phyloP scores from a whole-genome alignment of 1,140 invertebrate genomes.

The Drosophila funebris region DNA sequence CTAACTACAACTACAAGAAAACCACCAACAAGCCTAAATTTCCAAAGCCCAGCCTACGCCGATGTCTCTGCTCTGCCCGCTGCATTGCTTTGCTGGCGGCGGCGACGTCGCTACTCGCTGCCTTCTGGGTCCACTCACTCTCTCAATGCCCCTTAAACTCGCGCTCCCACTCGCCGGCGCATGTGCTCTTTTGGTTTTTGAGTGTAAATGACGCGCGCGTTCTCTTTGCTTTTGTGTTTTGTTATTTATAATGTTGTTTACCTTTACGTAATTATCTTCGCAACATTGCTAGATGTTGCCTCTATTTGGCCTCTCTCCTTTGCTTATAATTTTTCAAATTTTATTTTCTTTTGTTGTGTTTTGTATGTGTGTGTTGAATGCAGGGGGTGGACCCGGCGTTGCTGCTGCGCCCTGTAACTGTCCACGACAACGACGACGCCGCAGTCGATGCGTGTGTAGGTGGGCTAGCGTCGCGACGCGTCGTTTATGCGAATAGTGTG shows the following conservation, averaged over 20 bases:
- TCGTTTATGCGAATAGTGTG: background rate
- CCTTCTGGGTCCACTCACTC: constrained; percentile 13
- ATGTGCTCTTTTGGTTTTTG: constrained; percentile 18
- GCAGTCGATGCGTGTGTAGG: constrained; percentile 31
- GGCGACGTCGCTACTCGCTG: constrained; percentile 36
- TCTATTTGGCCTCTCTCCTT: constrained; percentile 23
- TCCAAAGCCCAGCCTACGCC: constrained; percentile 38
- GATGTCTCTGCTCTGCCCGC: constrained; percentile 17
- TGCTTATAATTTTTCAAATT: background rate
- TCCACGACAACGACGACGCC: background rate
- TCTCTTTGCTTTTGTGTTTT: constrained; percentile 49
- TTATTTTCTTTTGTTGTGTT: background rate
- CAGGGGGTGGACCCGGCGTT: constrained; percentile 37
- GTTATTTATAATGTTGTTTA: constrained; percentile 76
- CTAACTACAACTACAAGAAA: constrained; percentile 18
- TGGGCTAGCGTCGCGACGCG: too few species aligned
- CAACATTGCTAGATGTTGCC: constrained; percentile 51
- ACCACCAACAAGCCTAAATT: constrained; percentile 44
- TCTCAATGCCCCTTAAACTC: background rate
- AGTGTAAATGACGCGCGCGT: constrained; percentile 14
- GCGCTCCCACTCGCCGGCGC: constrained; percentile 23
- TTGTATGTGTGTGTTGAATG: constrained; percentile 3
- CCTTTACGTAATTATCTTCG: constrained; percentile 80
- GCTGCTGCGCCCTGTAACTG: constrained; percentile 25
- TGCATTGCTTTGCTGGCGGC: constrained; percentile 32